Conservation (phyloP, 2,113 vertebrate genomes). For the Aleadryas rufinucha region DNA sequence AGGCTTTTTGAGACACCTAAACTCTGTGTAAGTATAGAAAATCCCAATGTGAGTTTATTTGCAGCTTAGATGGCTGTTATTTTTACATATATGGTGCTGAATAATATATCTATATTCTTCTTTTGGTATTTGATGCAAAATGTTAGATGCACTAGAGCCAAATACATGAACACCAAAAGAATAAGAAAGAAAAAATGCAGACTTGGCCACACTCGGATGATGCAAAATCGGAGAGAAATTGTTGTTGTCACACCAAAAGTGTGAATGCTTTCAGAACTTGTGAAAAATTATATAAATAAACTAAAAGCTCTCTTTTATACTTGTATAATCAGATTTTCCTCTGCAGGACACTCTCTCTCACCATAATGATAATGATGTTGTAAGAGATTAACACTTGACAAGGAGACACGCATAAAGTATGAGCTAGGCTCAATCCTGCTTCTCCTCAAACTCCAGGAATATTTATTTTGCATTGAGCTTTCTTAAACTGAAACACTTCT, state of each 20-base stretch:
- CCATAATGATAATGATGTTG: not conserved
- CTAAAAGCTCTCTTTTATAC: not conserved
- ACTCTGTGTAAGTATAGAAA: not conserved
- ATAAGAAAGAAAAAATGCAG: not conserved
- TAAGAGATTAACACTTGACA: not conserved
- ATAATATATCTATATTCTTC: not conserved
- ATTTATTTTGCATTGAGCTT: not conserved
- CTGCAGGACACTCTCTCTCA: not conserved
- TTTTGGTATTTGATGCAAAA: conserved; percentile 10
- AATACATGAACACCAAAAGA: not conserved
- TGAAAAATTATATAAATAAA: not conserved
- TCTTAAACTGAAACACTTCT: not conserved
- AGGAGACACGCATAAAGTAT: rapidly evolving
- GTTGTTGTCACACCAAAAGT: not conserved
- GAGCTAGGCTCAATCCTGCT: not conserved
- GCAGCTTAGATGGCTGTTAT: not conserved
- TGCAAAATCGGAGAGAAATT: not conserved
- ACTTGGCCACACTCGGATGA: not conserved
- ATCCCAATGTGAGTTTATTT: not conserved
- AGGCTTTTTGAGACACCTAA: not conserved
- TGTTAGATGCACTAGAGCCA: not conserved
- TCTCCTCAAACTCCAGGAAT: not conserved
- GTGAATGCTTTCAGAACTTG: not conserved
- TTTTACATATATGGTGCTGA: not conserved
- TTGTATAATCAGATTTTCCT: not conserved